Base-by-base conservation (phyloP, 2,888 invertebrate genomes). In the Quadroppia sp. region DNA sequence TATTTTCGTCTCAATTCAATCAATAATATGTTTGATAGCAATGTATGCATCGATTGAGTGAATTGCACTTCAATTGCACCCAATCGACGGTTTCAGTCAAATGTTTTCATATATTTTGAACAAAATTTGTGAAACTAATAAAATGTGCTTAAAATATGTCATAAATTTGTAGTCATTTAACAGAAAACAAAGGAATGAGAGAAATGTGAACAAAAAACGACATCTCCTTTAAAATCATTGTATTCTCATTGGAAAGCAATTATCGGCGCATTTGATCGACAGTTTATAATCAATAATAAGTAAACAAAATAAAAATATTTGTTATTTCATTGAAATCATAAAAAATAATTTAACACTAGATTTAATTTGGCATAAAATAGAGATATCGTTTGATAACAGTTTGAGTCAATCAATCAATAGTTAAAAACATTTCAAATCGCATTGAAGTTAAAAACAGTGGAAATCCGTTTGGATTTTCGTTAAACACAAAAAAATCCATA, bases 301-400 rank as follows among this genome's bases (percentile, higher is more conserved):
- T 45, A 45, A 45, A 45, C 45, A 45, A 53, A 53, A 53, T 53
- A 4, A 23, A 17, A 53, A 53, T 53, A 53, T 23, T n/a, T 17
- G 20, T 13, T 50, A 42, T 48, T n/a, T 4, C 15, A n/a, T 9
- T 48, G 3, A n/a, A 48, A 9, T n/a, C n/a, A 48, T 48, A 48
- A 23, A 53, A 45, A 45, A 2, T n/a, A 4, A 53, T 53, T 23
- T 23, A 53, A 53, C 53, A 53, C 53, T 53, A 53, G 53, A 53
- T 53, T 53, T 53, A 53, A 53, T n/a, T 53, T 53, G 53, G 53
- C 53, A 25, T 53, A 53, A 53, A 45, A 45, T 45, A 45, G 40
- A 45, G 45, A 45, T 45, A 45, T 11, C 45, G 13, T 45, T 45
- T 45, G 9, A n/a, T 3, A 9, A 40, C 2, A 2, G 3, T 45